phyloP scores from a whole-genome alignment of 2,888 invertebrate species.

The Sinotaia quadrata region DNA sequence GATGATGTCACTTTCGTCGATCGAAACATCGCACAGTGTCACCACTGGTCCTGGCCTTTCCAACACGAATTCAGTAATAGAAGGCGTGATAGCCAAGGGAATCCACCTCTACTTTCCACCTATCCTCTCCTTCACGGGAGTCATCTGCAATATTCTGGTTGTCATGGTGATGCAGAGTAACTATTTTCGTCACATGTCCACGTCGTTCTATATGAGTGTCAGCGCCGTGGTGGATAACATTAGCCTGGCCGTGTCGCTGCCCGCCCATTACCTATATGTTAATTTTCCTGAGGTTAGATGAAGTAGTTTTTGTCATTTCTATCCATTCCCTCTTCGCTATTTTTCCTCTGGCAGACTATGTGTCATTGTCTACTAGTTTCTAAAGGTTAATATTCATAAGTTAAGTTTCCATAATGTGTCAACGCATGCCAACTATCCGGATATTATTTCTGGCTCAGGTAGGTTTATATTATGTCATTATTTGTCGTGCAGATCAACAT shows the following conservation, averaged over 20 bases:
- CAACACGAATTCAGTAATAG: no score
- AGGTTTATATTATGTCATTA: no score
- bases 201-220: conserved; percentile 55
- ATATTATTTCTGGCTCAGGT: no score
- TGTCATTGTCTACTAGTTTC: no score
- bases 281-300: conserved; percentile 41
- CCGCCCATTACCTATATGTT: conserved; percentile 55
- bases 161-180: conserved; percentile 51
- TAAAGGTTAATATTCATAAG: no score
- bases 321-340: no score
- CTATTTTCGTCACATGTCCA: conserved; percentile 53
- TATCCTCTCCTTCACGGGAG: conserved; percentile 45
- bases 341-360: no score
- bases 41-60: no score
- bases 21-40: not conserved
- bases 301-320: no score
- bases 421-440: no score
- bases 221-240: conserved; percentile 50
- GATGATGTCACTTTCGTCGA: not conserved
- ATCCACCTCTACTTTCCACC: conserved; percentile 53
- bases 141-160: conserved; percentile 50
- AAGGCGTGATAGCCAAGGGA: not conserved
- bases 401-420: no score
- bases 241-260: conserved; percentile 48
- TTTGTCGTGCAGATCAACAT: no score